Base-by-base conservation (phyloP, 35 echinoderm and acorn worm genomes). In the Ophiothrix spiculata region DNA sequence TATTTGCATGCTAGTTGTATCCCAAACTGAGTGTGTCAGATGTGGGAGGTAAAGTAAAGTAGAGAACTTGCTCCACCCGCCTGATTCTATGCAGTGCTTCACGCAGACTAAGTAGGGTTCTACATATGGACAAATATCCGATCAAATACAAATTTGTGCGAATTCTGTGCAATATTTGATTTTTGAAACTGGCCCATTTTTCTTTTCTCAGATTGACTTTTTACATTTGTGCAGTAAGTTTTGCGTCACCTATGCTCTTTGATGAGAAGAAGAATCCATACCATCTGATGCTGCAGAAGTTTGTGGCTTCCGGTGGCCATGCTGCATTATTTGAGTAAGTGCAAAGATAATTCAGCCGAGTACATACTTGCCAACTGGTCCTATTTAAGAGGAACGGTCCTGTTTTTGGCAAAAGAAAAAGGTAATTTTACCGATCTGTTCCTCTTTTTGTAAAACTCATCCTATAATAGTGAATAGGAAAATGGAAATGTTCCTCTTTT, bases 251-350 rank as follows among this genome's bases (percentile, higher is more conserved):
- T 31, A 99, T 99, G 96, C 84, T 99, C 28, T 99, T 99, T 85
- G 96, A 99, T 84, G 96, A 99, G 76, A 99, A 99, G 92, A 99
- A 99, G 83, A 87, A 94, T 64, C 96, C 96, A 4, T 99, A 99
- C 49, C 96, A 99, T 75, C 86, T 99, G 12, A 99, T 99, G 96
- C 79, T 99, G 64, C 96, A 99, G 76, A 99, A 99, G 64, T 99
- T 99, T 87, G 81, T 99, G 25, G 84, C 89, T 77, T 94, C 96
- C 17, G 96, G 96, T 36, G 96, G 88, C 29, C 92, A 94, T 56
- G 64, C 86, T 78, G 96, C 90, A 33, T 89, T 99, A 46, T 99
- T 99, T 85, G 86, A 99, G 96, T 99, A 85, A 91, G 96, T 94
- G 14, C 8, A 54, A 11, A 11, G 45, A 21, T 54, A 54, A n/a